These are phyloP conservation scores for Phrynocephalus forsythii DNA, from an alignment of 2,797 vertebrate species.

Conservation along the genomic window DNA sequence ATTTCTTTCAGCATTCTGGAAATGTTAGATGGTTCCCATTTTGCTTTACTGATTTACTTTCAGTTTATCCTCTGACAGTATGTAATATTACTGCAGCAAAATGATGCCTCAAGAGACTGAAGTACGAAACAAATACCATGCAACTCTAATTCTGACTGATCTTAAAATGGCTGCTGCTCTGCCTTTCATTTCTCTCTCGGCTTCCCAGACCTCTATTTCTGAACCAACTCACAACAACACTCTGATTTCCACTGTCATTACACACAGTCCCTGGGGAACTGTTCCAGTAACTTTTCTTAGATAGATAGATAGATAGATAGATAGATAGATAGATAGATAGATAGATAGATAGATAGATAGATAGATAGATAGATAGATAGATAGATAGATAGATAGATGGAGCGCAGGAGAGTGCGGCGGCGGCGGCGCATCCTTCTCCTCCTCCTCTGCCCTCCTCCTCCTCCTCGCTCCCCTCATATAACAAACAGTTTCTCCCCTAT, in stretches of 20 bases:
- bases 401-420: no score
- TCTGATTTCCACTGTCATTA: background rate
- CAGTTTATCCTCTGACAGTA: background rate
- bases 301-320: background rate
- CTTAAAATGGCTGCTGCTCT: background rate
- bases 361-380: background rate
- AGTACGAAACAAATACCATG: background rate
- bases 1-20: background rate
- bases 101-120: background rate
- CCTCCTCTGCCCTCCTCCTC: no score
- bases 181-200: background rate
- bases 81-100: slow-evolving; percentile 9
- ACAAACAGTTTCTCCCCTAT: no score
- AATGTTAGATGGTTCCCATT: background rate
- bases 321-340: no score
- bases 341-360: no score
- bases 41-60: slow-evolving; percentile 6
- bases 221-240: background rate
- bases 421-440: no score
- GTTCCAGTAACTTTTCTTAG: background rate
- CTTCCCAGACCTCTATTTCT: background rate
- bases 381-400: background rate
- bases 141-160: background rate
- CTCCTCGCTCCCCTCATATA: no score
- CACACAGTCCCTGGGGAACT: background rate